phyloP scores from a whole-genome alignment of 2,113 vertebrate genomes.

The Ceyx melanurus region DNA sequence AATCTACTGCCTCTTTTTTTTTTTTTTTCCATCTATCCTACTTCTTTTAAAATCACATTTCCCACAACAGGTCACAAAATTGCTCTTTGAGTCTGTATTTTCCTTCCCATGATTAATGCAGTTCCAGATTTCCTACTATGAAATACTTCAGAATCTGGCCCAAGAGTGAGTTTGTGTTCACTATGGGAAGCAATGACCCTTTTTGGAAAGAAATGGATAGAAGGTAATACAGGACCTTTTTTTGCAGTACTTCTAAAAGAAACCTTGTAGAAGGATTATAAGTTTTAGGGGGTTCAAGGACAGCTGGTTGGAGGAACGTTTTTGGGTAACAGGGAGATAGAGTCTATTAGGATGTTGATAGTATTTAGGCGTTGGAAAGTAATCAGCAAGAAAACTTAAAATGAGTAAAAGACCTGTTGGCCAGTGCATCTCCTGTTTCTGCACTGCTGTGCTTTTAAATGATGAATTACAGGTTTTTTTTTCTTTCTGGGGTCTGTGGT shows the following conservation, averaged over 20 bases:
- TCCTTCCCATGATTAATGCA: neutral
- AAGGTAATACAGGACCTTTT: accelerated
- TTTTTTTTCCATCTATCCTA: neutral
- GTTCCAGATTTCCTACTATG: neutral
- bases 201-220: neutral
- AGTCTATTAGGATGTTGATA: neutral
- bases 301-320: neutral
- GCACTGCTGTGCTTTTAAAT: neutral
- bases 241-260: neutral
- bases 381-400: neutral
- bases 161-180: neutral
- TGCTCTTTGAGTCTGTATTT: neutral
- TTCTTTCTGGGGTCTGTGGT: neutral
- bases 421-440: neutral
- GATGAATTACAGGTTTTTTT: neutral
- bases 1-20: neutral
- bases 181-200: accelerated
- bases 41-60: neutral
- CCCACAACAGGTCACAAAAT: neutral
- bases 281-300: neutral
- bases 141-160: neutral
- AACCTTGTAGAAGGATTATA: neutral
- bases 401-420: neutral
- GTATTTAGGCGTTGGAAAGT: neutral
- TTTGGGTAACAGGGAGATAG: neutral